Evolutionary conservation across 2,797 vertebrate genomes (phyloP).

Genomic region (Falco rusticolus): DNA sequence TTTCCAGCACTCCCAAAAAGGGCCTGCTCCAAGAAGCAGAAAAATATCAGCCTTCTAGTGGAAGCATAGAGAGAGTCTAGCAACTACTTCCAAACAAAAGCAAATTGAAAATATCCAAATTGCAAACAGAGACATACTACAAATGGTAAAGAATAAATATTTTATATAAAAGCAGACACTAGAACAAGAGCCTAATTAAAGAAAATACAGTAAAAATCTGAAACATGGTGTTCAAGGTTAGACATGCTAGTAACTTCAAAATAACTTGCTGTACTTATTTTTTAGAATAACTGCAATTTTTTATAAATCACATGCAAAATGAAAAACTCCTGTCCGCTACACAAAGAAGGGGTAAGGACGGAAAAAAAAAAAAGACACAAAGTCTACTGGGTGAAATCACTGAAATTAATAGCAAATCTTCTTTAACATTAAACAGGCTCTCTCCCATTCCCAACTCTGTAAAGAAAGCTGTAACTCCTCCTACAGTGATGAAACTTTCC

Average conservation of each 20-base stretch:
- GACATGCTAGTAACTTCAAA: neutral
- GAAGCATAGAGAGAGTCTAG: neutral
- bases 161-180: neutral
- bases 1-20: neutral
- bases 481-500: neutral
- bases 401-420: neutral
- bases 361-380: neutral
- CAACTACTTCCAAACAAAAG: neutral
- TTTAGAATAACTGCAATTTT: neutral
- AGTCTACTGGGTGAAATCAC: neutral
- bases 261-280: neutral
- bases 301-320: neutral
- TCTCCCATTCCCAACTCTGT: neutral
- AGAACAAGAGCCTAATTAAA: neutral
- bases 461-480: neutral
- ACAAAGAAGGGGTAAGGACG: neutral
- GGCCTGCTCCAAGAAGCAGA: neutral
- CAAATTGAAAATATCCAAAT: neutral
- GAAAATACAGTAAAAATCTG: slow-evolving; percentile 6
- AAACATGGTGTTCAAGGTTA: neutral
- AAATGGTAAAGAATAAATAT: slow-evolving; percentile 1
- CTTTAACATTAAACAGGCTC: neutral
- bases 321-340: neutral
- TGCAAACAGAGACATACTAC: neutral
- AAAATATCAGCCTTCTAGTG: neutral